phyloP scores from a whole-genome alignment of 1,140 invertebrate species.

The Anthonomus grandis region DNA sequence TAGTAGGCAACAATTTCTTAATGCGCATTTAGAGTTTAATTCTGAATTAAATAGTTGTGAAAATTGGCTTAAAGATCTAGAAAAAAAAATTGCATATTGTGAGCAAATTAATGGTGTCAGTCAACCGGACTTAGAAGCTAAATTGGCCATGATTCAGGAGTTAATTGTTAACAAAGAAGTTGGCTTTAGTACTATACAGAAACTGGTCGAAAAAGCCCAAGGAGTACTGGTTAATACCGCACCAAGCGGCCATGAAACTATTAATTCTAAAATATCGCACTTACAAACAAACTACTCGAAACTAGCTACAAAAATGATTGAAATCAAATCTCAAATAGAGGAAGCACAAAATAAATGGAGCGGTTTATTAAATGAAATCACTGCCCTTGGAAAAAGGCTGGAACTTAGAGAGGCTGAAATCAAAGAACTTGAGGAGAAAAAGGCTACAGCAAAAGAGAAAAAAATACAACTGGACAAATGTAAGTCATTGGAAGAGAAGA shows the following conservation, averaged over 20 bases:
- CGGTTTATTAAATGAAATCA: constrained; percentile 82
- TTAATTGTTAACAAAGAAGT: constrained; percentile 86
- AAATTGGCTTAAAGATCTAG: constrained; percentile 81
- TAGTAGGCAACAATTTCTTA: constrained; percentile 90
- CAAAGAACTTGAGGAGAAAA: constrained; percentile 69
- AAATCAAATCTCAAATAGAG: constrained; percentile 84
- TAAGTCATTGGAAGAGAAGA: constrained; percentile 83
- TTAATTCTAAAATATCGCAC: constrained; percentile 77
- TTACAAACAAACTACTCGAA: constrained; percentile 89
- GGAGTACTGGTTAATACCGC: constrained; percentile 91
- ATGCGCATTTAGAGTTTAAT: constrained; percentile 84
- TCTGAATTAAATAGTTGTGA: constrained; percentile 74
- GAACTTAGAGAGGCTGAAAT: constrained; percentile 71
- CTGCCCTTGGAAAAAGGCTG: constrained; percentile 78
- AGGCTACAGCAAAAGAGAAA: constrained; percentile 81
- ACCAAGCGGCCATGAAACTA: constrained; percentile 77
- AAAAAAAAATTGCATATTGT: constrained; percentile 80
- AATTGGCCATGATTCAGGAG: constrained; percentile 81
- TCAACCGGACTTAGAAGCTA: constrained; percentile 81
- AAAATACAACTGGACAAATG: constrained; percentile 79
- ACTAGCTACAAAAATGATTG: constrained; percentile 82
- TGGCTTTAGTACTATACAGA: constrained; percentile 83
- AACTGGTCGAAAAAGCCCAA: constrained; percentile 83
- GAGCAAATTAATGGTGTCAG: constrained; percentile 75
- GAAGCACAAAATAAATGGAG: constrained; percentile 88